Conservation (phyloP, 1,140 invertebrate species). For the Lucilia cuprina region DNA sequence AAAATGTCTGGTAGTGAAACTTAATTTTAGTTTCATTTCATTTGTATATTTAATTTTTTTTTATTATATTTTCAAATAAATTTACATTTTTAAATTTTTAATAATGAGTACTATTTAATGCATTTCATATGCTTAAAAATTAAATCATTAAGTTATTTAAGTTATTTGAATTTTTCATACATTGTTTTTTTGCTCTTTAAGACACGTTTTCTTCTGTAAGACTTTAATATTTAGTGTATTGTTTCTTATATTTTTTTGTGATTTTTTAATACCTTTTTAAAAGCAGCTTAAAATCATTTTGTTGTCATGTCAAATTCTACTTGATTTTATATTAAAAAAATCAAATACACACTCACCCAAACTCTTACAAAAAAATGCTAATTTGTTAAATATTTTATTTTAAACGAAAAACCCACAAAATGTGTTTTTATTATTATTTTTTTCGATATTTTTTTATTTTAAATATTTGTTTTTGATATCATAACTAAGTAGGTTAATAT, state of each 20-base stretch:
- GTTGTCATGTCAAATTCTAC: constrained; percentile 26
- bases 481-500: constrained; percentile 32
- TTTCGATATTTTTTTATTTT: not conserved
- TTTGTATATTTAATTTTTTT: not conserved
- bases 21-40: not conserved
- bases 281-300: constrained; percentile 34
- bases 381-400: not conserved
- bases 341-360: not conserved
- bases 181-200: not conserved
- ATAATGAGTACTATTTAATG: constrained; percentile 23
- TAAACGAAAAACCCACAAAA: constrained; percentile 2
- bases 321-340: not conserved
- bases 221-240: not conserved
- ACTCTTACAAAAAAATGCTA: not conserved
- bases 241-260: not conserved
- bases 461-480: constrained; percentile 19
- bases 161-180: not conserved
- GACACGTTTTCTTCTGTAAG: not conserved
- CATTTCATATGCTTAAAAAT: constrained; percentile 26
- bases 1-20: constrained; percentile 26
- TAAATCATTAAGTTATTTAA: not conserved
- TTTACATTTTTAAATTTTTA: not conserved
- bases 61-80: not conserved
- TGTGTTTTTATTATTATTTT: not conserved
- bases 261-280: constrained; percentile 22